phyloP scores from a whole-genome alignment of 2,113 vertebrate genomes.

The Crotophaga sulcirostris region DNA sequence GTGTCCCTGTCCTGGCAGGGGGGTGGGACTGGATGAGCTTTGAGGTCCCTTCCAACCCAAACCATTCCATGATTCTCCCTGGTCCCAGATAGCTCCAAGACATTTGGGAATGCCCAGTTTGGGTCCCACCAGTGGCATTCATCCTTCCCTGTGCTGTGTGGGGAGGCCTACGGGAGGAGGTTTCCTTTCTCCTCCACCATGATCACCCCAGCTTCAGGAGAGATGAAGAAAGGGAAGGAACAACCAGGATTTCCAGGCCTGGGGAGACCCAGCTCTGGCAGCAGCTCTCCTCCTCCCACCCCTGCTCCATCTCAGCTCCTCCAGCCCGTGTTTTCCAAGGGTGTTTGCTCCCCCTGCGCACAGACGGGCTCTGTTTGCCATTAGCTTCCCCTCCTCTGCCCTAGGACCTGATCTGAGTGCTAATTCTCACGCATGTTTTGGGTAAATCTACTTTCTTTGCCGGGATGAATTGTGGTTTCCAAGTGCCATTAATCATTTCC shows the following conservation, averaged over 20 bases:
- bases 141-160: not conserved
- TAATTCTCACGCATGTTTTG: conserved; percentile 54
- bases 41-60: too few relatives aligned
- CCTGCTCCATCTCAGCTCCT: not conserved
- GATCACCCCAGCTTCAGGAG: accelerated
- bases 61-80: not conserved
- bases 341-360: not conserved
- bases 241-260: accelerated
- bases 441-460: conserved; percentile 62
- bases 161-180: not conserved
- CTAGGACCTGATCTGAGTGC: conserved; percentile 11
- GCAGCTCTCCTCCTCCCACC: not conserved
- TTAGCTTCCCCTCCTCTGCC: conserved; percentile 2
- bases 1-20: too few relatives aligned
- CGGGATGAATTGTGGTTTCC: conserved; percentile 62
- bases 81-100: not conserved
- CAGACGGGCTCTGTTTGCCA: conserved; percentile 50
- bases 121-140: not conserved
- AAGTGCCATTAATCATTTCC: conserved; percentile 69
- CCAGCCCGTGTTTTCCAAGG: not conserved
- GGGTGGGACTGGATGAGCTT: too few relatives aligned
- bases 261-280: not conserved
- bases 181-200: accelerated
- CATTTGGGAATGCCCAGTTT: not conserved
- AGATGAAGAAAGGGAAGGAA: not conserved